Percentiles rank a stretch among this genome's conserved stretches.
These are phyloP conservation scores for Dinocampus coccinellae DNA, from an alignment of 2,888 invertebrate genomes.

Conservation along the genomic window DNA sequence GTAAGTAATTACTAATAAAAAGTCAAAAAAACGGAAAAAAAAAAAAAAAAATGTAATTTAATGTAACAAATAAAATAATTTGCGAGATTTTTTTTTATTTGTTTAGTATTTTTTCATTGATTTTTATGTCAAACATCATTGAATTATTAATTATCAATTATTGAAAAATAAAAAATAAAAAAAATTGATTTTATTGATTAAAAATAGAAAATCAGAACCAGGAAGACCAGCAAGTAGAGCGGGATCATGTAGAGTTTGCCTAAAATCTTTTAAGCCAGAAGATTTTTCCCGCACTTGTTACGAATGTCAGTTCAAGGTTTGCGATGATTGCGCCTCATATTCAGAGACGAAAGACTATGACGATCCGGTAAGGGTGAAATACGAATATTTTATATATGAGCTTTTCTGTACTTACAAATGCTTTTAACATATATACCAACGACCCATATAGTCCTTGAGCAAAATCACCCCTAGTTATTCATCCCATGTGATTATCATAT, in stretches of 20 bases:
- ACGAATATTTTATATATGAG: not conserved
- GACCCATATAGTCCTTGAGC: not conserved
- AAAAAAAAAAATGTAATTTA: too few species aligned
- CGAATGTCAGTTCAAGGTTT: conserved; percentile 91
- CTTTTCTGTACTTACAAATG: not conserved
- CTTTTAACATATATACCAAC: not conserved
- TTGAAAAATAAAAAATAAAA: too few species aligned
- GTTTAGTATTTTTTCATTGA: too few species aligned
- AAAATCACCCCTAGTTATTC: not conserved
- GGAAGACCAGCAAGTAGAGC: conserved; percentile 82
- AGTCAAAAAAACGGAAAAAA: too few species aligned
- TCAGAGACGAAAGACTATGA: conserved; percentile 87
- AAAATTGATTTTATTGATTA: too few species aligned
- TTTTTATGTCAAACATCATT: too few species aligned
- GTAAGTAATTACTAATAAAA: conserved; percentile 61
- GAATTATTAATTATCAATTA: too few species aligned
- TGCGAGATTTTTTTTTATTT: too few species aligned
- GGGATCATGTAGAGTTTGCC: conserved; percentile 85
- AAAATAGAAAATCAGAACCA: conserved; percentile 72
- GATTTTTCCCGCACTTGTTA: conserved; percentile 90
- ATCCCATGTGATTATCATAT: conserved; percentile 12
- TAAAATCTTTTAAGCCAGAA: conserved; percentile 89
- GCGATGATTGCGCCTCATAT: conserved; percentile 94
- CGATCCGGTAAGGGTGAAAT: conserved; percentile 78
- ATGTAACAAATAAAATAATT: too few species aligned